Percentiles rank a stretch among this genome's conserved stretches.
These are phyloP conservation scores for Drosophila anceps DNA, from an alignment of 2,888 invertebrate species.

Conservation along the genomic window DNA sequence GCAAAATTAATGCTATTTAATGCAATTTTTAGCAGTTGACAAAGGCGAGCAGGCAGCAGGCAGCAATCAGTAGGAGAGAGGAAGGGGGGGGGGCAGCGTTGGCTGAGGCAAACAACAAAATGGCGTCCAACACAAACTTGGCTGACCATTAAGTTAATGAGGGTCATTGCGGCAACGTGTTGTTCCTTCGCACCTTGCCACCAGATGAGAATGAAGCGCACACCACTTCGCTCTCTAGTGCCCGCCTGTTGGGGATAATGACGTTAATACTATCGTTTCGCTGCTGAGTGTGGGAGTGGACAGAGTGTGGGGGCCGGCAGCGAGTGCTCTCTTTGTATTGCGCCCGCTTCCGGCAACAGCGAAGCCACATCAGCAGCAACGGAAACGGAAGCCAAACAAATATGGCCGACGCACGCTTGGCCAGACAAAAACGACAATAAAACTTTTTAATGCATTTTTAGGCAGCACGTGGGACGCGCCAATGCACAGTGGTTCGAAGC, in stretches of 20 bases:
- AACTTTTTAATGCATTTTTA: slow-evolving; percentile 75
- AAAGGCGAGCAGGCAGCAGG: slow-evolving; percentile 3
- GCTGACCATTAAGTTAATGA: slow-evolving; percentile 77
- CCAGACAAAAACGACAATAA: slow-evolving; percentile 60
- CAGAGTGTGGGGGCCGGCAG: not conserved
- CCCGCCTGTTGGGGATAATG: slow-evolving; percentile 56
- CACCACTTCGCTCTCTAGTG: slow-evolving; percentile 13
- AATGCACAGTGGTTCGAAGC: slow-evolving; percentile 44
- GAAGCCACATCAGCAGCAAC: slow-evolving; percentile 34
- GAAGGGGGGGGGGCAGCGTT: not conserved
- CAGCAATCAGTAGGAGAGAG: not conserved
- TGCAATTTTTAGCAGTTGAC: slow-evolving; percentile 56
- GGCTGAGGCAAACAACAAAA: slow-evolving; percentile 34
- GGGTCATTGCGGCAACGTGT: slow-evolving; percentile 74
- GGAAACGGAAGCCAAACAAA: slow-evolving; percentile 77
- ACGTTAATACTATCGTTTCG: slow-evolving; percentile 47
- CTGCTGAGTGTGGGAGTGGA: not conserved
- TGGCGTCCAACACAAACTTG: slow-evolving; percentile 46
- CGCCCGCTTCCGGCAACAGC: slow-evolving; percentile 62
- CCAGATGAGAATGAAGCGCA: slow-evolving; percentile 13
- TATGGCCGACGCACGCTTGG: slow-evolving; percentile 65
- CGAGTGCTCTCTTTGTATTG: slow-evolving; percentile 60
- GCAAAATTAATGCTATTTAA: slow-evolving; percentile 66
- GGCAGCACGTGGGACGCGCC: slow-evolving; percentile 27
- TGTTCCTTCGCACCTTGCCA: slow-evolving; percentile 71